Base-by-base conservation (phyloP, 2,888 invertebrate genomes). In the Drosophila eohydei region DNA sequence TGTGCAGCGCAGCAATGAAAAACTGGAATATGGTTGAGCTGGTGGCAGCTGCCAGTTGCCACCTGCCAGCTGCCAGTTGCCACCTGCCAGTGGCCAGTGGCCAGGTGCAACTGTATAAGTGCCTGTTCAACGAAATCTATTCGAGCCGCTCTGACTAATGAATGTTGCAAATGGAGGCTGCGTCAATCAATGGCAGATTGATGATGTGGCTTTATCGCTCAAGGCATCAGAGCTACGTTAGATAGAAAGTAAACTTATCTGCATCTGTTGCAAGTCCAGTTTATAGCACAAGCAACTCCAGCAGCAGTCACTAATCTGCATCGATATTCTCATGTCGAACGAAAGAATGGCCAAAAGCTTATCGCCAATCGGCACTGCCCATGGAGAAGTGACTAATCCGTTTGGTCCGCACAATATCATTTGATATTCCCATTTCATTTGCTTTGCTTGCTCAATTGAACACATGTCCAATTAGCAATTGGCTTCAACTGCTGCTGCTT, bases 1-100 rank as follows among this genome's bases (percentile, higher is more conserved):
- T 41, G 62, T 26, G 55, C 73, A 59, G 54, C 57, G 63, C 73
- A 71, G 44, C 48, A 63, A 58, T 55, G 59, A 70, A 55, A 54
- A 41, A 43, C 61, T 60, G 43, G 66, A 81, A 83, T 75, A 71
- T 69, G 87, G 58, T 70, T 65, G 32, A 50, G 50, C 50, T 32
- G 32, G 16, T 30, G 32, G 30, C 75, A 38, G 60, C 34, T 57
- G 46, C 43, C 28, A 16, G 5, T 48, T 64, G 62, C 28, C 28
- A 59, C 41, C 51, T 32, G 26, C 52, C 52, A 38, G 26, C 34
- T 34, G 48, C 40, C 63, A 62, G 0, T 16, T 28, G 61, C 46
- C 46, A 62, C 2, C n/a, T 55, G 55, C 40, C 8, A 41, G 14
- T 26, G 11, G 48, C 38, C 63, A 34, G 4, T 14, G 14, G 28